Evolutionary conservation across 2,888 invertebrate genomes (phyloP), one percentile per base, ranked within the genome.

Genomic region (Pseudococcus viburni): DNA sequence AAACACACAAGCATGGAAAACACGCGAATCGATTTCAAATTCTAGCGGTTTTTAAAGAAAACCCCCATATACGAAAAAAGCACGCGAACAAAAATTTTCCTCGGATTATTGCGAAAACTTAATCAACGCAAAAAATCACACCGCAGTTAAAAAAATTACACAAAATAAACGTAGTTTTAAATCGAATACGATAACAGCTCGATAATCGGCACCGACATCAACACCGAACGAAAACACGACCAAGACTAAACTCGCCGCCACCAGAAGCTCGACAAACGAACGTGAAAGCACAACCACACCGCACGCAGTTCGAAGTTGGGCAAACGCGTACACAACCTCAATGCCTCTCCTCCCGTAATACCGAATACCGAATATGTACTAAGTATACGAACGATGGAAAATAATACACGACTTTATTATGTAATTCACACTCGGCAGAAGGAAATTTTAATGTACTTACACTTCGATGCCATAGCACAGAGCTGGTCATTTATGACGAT

Each of bases 221-320:
- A 26, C 68, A 33, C 33, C 26, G 26, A 26, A 26, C 33, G 68
- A 26, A 73, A 73, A 9, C 33, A 26, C 33, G 68, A 73, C 33
- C 26, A 73, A 73, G 26, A 73, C 68, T 73, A 12, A 73, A 73
- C 33, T 73, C 68, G 68, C 33, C 68, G 68, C 68, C 68, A 73
- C 68, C 22, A 33, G 15, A 59, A 59, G 15, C 51, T 51, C 64
- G 9, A 19, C 33, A 33, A 73, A 73, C 68, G 68, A 73, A 26
- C 68, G 68, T 11, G 5, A 59, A 59, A 5, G 59, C 19, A 59
- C 4, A 59, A 59, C 55, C 55, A 17, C 59, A 59, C 59, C 59
- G 59, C n/a, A n/a, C 59, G 11, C 59, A 59, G 5, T 55, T 5
- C 17, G 17, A n/a, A 19, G 19, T n/a, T 19, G 4, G 19, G 19